phyloP scores from a whole-genome alignment of 2,797 vertebrate species.

The Sphenopsis melanotis region DNA sequence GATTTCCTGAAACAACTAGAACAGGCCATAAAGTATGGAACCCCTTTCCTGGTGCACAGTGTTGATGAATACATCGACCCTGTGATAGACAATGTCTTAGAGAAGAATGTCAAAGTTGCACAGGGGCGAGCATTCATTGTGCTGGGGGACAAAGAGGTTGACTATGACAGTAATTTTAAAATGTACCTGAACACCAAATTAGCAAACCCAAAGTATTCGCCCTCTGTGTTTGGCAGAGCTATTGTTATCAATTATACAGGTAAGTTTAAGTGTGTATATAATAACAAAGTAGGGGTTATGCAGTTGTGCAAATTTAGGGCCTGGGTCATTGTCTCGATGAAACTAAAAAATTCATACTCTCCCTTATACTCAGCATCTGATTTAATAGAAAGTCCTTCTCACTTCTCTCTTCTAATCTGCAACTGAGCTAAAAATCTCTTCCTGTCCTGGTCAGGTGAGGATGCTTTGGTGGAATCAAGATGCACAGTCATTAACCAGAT shows the following conservation, averaged over 20 bases:
- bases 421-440: neutral
- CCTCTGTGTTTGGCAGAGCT: constrained; percentile 93
- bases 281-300: neutral
- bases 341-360: neutral
- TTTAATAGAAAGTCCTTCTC: neutral
- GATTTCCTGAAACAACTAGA: constrained; percentile 96
- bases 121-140: constrained; percentile 86
- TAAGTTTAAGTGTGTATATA: constrained; percentile 50
- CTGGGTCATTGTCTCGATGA: neutral
- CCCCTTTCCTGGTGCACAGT: constrained; percentile 90
- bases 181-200: constrained; percentile 95
- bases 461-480: neutral
- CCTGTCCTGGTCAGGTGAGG: neutral
- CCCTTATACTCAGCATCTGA: neutral
- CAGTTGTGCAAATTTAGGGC: neutral
- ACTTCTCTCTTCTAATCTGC: neutral
- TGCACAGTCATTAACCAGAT: neutral
- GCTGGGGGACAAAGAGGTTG: constrained; percentile 96
- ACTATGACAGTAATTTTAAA: constrained; percentile 91
- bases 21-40: constrained; percentile 92
- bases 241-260: constrained; percentile 98
- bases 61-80: constrained; percentile 97
- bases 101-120: constrained; percentile 86
- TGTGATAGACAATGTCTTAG: constrained; percentile 92
- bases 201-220: constrained; percentile 90